These are phyloP conservation scores for Cryptocephalus primarius DNA, from an alignment of 2,888 invertebrate genomes.

Conservation along the genomic window DNA sequence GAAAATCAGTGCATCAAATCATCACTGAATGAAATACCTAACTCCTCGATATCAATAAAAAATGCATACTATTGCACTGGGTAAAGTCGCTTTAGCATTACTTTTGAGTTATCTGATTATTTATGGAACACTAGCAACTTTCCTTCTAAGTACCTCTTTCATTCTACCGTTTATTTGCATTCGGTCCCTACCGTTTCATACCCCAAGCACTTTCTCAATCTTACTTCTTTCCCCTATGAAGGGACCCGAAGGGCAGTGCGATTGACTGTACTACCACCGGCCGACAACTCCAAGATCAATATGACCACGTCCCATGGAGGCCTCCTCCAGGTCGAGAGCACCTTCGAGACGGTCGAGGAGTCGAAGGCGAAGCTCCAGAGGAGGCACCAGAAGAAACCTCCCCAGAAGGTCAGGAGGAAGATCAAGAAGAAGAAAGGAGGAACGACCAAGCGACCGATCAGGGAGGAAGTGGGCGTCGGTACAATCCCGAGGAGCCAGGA, in stretches of 20 bases:
- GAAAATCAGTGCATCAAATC: too few species aligned
- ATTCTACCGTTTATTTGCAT: too few species aligned
- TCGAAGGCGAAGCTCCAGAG: slow-evolving; percentile 38
- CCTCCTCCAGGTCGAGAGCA: slow-evolving; percentile 61
- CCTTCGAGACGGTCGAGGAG: slow-evolving; percentile 60
- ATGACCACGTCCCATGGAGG: slow-evolving; percentile 65
- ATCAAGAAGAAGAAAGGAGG: slow-evolving; percentile 11
- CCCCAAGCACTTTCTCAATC: too few species aligned
- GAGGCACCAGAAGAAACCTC: slow-evolving; percentile 20
- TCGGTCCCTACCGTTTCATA: too few species aligned
- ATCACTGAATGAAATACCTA: too few species aligned
- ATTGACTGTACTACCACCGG: slow-evolving; percentile 62
- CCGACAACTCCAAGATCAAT: slow-evolving; percentile 47
- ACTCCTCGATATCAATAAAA: too few species aligned
- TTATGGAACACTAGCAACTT: too few species aligned
- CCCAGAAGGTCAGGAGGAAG: slow-evolving; percentile 5
- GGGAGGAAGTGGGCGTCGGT: neutral
- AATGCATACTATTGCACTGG: too few species aligned
- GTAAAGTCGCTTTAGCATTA: too few species aligned
- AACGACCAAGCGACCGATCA: slow-evolving; percentile 4
- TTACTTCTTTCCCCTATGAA: too few species aligned
- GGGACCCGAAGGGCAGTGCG: slow-evolving; percentile 29
- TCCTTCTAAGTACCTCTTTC: too few species aligned
- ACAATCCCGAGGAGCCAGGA: slow-evolving; percentile 31
- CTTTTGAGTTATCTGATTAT: too few species aligned